A percentile compares a stretch with the other conserved stretches of the same genome.
phyloP scores from a whole-genome alignment of 1,140 invertebrate genomes.

The Drosophila saltans region DNA sequence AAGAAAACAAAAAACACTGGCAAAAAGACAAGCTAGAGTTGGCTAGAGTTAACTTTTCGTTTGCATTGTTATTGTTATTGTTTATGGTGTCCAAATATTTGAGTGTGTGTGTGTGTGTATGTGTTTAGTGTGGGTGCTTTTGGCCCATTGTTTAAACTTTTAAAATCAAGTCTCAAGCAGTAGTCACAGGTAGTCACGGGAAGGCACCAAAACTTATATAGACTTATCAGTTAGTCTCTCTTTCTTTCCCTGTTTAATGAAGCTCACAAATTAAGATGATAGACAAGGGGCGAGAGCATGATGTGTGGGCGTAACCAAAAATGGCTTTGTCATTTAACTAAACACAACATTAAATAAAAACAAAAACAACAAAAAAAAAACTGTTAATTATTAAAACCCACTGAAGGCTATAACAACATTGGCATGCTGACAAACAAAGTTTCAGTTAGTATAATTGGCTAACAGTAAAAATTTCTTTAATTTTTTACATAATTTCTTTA shows the following conservation, averaged over 20 bases:
- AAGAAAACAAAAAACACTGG: background rate
- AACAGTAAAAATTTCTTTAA: slow-evolving; percentile 18
- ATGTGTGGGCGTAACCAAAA: slow-evolving; percentile 52
- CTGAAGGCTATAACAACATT: slow-evolving; percentile 50
- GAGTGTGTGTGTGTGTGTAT: slow-evolving; percentile 36
- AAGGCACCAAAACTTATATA: slow-evolving; percentile 69
- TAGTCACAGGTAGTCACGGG: slow-evolving; percentile 38
- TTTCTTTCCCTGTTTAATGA: slow-evolving; percentile 51
- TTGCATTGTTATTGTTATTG: slow-evolving; percentile 17
- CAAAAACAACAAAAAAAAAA: background rate
- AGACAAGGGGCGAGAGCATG: slow-evolving; percentile 29
- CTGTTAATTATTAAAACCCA: slow-evolving; percentile 9
- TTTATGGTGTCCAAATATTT: slow-evolving; percentile 9
- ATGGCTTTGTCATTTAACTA: slow-evolving; percentile 59
- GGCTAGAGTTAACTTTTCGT: slow-evolving; percentile 35
- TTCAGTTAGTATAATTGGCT: background rate
- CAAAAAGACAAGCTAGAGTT: slow-evolving; percentile 63
- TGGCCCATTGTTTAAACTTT: slow-evolving; percentile 49
- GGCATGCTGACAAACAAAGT: slow-evolving; percentile 15
- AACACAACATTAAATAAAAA: slow-evolving; percentile 22
- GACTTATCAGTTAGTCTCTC: slow-evolving; percentile 32
- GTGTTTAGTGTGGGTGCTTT: slow-evolving; percentile 52
- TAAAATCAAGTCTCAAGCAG: slow-evolving; percentile 28
- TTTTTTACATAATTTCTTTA: slow-evolving; percentile 40
- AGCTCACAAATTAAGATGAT: slow-evolving; percentile 34